phyloP scores from a whole-genome alignment of 92 coral and sea anemone genomes.

The Epizoanthus fatuus region DNA sequence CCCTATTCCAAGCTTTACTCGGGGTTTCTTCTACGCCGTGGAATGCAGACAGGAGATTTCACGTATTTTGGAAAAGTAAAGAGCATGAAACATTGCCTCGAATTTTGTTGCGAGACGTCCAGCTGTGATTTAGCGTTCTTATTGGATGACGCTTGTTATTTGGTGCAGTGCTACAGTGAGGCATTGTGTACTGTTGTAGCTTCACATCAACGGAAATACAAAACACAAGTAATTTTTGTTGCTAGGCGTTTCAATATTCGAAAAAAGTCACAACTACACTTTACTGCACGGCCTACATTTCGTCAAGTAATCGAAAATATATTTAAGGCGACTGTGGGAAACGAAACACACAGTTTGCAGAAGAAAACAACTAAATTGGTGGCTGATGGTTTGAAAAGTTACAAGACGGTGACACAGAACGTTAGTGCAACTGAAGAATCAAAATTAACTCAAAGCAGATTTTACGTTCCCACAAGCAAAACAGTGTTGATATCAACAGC shows the following conservation, averaged over 20 bases:
- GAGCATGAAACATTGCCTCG: conserved; percentile 70
- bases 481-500: background rate
- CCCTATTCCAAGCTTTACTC: conserved; percentile 58
- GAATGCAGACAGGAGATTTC: conserved; percentile 81
- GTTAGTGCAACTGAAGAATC: background rate
- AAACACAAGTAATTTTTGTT: conserved; percentile 70
- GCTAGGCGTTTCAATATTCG: conserved; percentile 68
- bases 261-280: background rate
- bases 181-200: conserved; percentile 70
- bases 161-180: conserved; percentile 74
- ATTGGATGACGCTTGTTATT: conserved; percentile 83
- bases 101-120: conserved; percentile 70
- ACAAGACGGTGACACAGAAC: background rate
- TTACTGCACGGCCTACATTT: conserved; percentile 5
- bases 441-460: background rate
- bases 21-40: conserved; percentile 62
- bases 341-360: background rate
- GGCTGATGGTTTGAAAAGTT: background rate
- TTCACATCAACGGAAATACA: conserved; percentile 56
- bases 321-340: background rate
- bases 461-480: background rate
- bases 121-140: conserved; percentile 90
- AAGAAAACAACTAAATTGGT: background rate
- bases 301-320: background rate
- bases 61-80: conserved; percentile 74